Evolutionary conservation across 2,113 vertebrate species (phyloP).

Genomic region (Castor canadensis): DNA sequence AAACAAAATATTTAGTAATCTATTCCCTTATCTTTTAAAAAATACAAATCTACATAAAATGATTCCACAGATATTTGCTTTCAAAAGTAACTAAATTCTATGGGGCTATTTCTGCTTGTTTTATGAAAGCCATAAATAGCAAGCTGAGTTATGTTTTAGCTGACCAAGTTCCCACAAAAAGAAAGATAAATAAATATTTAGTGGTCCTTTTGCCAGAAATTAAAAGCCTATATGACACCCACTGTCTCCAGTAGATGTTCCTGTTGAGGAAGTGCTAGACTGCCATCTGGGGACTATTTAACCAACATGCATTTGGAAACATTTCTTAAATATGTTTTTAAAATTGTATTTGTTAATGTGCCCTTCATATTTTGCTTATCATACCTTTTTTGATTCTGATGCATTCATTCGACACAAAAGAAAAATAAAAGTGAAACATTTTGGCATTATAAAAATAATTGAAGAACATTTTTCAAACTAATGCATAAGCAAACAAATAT

Average conservation of each 20-base stretch:
- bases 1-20: background rate
- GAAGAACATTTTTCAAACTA: background rate
- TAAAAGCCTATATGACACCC: background rate
- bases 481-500: background rate
- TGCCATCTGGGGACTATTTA: constrained; percentile 71
- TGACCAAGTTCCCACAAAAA: background rate
- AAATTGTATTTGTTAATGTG: background rate
- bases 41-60: background rate
- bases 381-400: background rate
- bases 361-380: background rate
- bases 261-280: background rate
- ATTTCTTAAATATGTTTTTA: background rate
- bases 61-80: constrained; percentile 38
- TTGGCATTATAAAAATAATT: background rate
- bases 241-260: background rate
- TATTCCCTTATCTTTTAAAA: background rate
- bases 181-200: background rate
- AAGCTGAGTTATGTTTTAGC: constrained; percentile 39
- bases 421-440: background rate
- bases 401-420: background rate
- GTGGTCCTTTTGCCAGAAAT: background rate
- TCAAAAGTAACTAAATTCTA: constrained; percentile 28
- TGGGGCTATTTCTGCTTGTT: constrained; percentile 36
- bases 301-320: background rate
- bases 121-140: constrained; percentile 8